Evolutionary conservation across 2,113 vertebrate species (phyloP).

Genomic region (Actinemys pallida): DNA sequence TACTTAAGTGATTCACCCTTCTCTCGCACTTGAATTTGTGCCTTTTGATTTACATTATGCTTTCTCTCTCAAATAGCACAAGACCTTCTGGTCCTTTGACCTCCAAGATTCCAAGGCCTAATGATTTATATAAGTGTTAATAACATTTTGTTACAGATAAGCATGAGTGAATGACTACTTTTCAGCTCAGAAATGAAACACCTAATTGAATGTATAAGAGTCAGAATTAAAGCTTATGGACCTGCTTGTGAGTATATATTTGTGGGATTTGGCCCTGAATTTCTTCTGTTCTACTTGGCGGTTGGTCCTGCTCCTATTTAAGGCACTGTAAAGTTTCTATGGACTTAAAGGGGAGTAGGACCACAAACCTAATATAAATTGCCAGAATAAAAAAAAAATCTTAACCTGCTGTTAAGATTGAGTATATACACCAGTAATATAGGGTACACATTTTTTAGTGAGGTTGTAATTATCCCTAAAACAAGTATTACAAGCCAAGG

Average conservation of each 20-base stretch:
- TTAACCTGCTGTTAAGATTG: background rate
- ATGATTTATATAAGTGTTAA: background rate
- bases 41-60: background rate
- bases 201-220: background rate
- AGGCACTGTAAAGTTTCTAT: background rate
- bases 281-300: background rate
- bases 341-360: background rate
- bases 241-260: background rate
- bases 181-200: background rate
- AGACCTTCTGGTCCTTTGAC: background rate
- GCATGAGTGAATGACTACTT: background rate
- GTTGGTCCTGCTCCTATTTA: background rate
- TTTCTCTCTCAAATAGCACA: background rate
- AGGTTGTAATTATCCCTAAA: background rate
- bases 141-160: background rate
- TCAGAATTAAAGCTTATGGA: background rate
- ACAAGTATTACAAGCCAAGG: background rate
- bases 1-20: background rate
- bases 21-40: background rate
- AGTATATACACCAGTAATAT: background rate
- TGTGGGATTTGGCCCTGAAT: background rate
- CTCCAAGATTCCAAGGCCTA: background rate
- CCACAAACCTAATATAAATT: background rate
- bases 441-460: background rate
- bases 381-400: background rate